Percentiles rank a stretch among this genome's conserved stretches.
Conservation (phyloP, 1,140 invertebrate genomes). For the Brachionus calyciflorus region DNA sequence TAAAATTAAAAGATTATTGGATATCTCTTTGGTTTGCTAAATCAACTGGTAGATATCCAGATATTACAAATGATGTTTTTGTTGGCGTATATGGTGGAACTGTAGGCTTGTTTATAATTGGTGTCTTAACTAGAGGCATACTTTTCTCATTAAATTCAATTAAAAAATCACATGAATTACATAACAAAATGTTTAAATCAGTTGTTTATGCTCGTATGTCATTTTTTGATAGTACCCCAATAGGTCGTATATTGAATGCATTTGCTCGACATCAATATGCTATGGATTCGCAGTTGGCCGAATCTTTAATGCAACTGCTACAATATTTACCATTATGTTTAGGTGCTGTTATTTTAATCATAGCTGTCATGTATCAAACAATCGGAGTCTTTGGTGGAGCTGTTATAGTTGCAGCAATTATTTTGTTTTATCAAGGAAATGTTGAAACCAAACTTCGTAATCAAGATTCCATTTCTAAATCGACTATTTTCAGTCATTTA, state of each 20-base stretch:
- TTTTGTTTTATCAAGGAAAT: background rate
- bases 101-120: background rate
- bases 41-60: background rate
- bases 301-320: background rate
- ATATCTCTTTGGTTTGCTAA: background rate
- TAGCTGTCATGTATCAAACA: background rate
- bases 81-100: background rate
- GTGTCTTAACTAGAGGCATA: background rate
- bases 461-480: background rate
- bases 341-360: background rate
- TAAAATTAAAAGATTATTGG: background rate
- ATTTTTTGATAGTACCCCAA: slow-evolving; percentile 75
- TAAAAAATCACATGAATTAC: background rate
- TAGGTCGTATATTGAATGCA: slow-evolving; percentile 74
- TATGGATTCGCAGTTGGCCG: slow-evolving; percentile 61
- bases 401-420: background rate
- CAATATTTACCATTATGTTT: background rate
- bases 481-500: background rate
- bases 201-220: slow-evolving; percentile 69
- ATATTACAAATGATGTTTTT: background rate
- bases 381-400: background rate
- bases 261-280: slow-evolving; percentile 64
- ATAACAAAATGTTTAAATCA: background rate
- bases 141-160: background rate
- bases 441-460: background rate